Percentiles rank a stretch among this genome's conserved stretches.
Conservation (phyloP, 2,113 vertebrate species). For the Parus major region DNA sequence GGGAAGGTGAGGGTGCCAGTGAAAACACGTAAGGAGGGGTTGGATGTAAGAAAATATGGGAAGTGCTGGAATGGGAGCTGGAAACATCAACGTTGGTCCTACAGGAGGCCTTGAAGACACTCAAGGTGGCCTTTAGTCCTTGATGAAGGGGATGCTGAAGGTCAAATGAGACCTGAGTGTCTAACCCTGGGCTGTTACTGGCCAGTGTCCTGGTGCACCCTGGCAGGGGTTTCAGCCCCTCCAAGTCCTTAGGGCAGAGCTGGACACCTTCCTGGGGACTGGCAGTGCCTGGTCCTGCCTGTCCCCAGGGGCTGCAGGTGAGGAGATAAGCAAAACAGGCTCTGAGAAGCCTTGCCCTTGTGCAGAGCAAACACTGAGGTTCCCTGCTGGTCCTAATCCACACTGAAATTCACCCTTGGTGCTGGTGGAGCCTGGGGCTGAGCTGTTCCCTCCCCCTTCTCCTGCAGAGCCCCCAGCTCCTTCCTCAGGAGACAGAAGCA, state of each 20-base stretch:
- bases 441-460: background rate
- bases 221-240: background rate
- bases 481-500: background rate
- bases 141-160: background rate
- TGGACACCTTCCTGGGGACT: background rate
- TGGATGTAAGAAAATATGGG: background rate
- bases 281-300: background rate
- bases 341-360: background rate
- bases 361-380: background rate
- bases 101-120: background rate
- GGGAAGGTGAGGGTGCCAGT: background rate
- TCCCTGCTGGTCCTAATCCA: background rate
- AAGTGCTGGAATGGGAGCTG: background rate
- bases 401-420: rapidly evolving
- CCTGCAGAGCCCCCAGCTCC: background rate
- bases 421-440: background rate
- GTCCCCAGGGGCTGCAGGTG: rapidly evolving
- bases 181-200: background rate
- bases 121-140: background rate
- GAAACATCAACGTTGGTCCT: background rate
- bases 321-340: background rate
- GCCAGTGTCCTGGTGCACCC: rapidly evolving
- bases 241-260: background rate
- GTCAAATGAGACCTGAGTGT: background rate
- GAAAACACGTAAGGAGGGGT: background rate